phyloP scores from a whole-genome alignment of 2,113 vertebrate species.

The Alexandromys fortis region DNA sequence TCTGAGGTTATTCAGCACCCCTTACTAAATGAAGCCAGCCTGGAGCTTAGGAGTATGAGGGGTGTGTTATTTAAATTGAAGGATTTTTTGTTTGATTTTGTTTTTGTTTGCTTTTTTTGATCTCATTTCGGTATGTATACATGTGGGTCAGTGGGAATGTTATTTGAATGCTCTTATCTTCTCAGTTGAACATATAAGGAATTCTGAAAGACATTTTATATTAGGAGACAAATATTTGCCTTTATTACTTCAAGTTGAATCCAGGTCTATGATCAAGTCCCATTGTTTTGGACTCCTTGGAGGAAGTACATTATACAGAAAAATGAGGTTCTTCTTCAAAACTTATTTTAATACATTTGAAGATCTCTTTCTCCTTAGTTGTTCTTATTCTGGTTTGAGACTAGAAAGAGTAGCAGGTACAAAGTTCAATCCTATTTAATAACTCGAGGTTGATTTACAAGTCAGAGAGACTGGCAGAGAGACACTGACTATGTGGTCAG shows the following conservation, averaged over 20 bases:
- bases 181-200: neutral
- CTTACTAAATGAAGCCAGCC: constrained; percentile 11
- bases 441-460: neutral
- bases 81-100: neutral
- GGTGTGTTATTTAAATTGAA: neutral
- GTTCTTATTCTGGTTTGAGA: neutral
- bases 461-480: neutral
- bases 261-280: neutral
- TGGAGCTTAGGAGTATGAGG: neutral
- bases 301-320: neutral
- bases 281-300: neutral
- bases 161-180: neutral
- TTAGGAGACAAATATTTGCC: neutral
- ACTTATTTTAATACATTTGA: constrained; percentile 17
- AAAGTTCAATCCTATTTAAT: neutral
- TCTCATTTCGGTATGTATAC: neutral
- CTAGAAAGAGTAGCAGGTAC: neutral
- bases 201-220: neutral
- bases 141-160: neutral
- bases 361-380: constrained; percentile 14
- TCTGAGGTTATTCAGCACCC: neutral
- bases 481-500: neutral
- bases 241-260: constrained; percentile 27
- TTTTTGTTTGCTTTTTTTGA: neutral
- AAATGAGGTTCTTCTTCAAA: neutral